These are phyloP conservation scores for Phylloscopus trochilus DNA, from an alignment of 2,113 vertebrate species.

Conservation along the genomic window DNA sequence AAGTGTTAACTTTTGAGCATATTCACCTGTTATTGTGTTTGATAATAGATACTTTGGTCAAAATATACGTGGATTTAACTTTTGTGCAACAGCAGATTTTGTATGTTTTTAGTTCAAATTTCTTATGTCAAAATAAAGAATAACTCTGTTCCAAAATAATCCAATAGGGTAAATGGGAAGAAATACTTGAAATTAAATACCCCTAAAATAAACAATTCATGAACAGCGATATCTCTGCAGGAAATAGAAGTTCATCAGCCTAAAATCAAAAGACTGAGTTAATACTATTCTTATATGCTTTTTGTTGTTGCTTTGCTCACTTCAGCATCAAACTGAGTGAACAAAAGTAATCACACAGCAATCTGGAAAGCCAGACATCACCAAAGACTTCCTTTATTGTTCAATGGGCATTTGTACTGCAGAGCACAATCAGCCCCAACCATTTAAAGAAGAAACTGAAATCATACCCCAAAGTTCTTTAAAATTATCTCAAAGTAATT, in stretches of 20 bases:
- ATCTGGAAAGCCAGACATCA: conserved; percentile 28
- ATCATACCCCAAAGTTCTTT: conserved; percentile 25
- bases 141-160: conserved; percentile 31
- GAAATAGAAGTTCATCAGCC: neutral
- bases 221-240: neutral
- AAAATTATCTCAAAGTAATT: conserved; percentile 47
- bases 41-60: neutral
- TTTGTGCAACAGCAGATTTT: neutral
- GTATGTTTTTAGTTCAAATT: conserved; percentile 1
- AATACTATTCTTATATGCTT: neutral
- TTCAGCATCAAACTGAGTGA: conserved; percentile 40
- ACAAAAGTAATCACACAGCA: conserved; percentile 20
- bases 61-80: neutral
- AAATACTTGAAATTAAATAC: neutral
- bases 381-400: conserved; percentile 47
- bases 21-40: neutral
- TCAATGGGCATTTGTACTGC: conserved; percentile 17
- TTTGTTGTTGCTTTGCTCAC: conserved; percentile 44
- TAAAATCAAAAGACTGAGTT: conserved; percentile 35
- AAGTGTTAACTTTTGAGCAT: neutral
- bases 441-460: conserved; percentile 44
- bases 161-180: neutral
- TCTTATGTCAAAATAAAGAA: neutral
- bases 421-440: conserved; percentile 40
- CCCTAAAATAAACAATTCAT: neutral